These are phyloP conservation scores for Scelioninae gen. 2 DNA, from an alignment of 2,888 invertebrate species.

Conservation along the genomic window DNA sequence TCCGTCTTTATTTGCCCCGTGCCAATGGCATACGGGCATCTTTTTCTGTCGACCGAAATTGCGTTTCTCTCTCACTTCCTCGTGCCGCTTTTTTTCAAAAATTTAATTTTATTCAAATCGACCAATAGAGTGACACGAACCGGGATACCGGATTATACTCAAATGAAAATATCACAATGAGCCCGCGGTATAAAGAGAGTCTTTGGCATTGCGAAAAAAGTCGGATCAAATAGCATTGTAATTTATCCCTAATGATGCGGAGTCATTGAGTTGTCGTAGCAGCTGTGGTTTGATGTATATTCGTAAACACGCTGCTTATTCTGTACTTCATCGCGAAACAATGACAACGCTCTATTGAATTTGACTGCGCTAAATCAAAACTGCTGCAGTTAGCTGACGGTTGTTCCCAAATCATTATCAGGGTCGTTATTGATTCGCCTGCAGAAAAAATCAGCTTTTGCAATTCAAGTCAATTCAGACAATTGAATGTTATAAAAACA, in stretches of 20 bases:
- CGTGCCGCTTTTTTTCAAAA: too few species aligned
- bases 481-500: too few species aligned
- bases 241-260: constrained; percentile 39
- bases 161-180: constrained; percentile 27
- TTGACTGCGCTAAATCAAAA: constrained; percentile 20
- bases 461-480: too few species aligned
- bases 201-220: constrained; percentile 16
- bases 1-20: too few species aligned
- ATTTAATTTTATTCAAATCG: constrained; percentile 8
- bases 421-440: constrained; percentile 5
- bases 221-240: constrained; percentile 32
- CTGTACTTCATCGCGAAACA: constrained; percentile 31
- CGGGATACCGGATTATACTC: constrained; percentile 7
- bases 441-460: not conserved
- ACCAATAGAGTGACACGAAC: not conserved
- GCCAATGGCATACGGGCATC: too few species aligned
- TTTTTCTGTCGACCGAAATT: too few species aligned
- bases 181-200: constrained; percentile 10
- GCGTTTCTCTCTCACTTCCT: too few species aligned
- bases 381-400: constrained; percentile 6
- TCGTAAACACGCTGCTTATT: constrained; percentile 36
- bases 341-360: constrained; percentile 28
- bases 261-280: constrained; percentile 42
- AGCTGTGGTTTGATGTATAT: constrained; percentile 38
- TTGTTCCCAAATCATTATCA: constrained; percentile 12